Evolutionary conservation across 2,888 invertebrate genomes (phyloP).

Genomic region (Autographa gamma): DNA sequence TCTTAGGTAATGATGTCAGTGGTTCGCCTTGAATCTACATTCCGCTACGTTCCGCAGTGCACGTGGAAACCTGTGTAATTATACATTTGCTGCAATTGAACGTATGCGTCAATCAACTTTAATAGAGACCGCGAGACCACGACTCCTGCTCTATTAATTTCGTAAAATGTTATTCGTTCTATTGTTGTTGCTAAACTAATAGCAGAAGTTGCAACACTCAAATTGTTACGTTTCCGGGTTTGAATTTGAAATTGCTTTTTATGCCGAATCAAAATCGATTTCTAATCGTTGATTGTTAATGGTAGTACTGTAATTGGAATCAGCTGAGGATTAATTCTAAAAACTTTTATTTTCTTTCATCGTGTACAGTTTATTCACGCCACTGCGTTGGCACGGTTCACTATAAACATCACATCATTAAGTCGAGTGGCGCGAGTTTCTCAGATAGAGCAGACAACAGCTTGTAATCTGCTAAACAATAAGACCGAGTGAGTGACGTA

Average conservation of each 20-base stretch:
- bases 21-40: slow-evolving; percentile 79
- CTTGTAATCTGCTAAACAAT: slow-evolving; percentile 59
- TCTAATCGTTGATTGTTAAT: slow-evolving; percentile 9
- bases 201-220: slow-evolving; percentile 23
- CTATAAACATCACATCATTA: slow-evolving; percentile 65
- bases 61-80: slow-evolving; percentile 75
- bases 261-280: slow-evolving; percentile 19
- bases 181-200: slow-evolving; percentile 44
- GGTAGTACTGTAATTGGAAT: not conserved
- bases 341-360: slow-evolving; percentile 37
- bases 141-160: slow-evolving; percentile 50
- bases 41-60: slow-evolving; percentile 69
- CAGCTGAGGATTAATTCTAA: slow-evolving; percentile 21
- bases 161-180: slow-evolving; percentile 37
- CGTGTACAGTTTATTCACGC: slow-evolving; percentile 40
- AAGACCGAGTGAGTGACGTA: slow-evolving; percentile 47
- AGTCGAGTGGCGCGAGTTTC: slow-evolving; percentile 55
- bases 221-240: slow-evolving; percentile 26
- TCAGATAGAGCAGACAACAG: slow-evolving; percentile 41
- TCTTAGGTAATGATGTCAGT: slow-evolving; percentile 74
- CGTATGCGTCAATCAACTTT: slow-evolving; percentile 69
- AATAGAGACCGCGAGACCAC: slow-evolving; percentile 55
- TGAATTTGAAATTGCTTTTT: slow-evolving; percentile 21
- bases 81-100: slow-evolving; percentile 72
- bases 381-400: slow-evolving; percentile 64